A percentile compares a stretch with the other conserved stretches of the same genome.
Conservation (phyloP, 2,797 vertebrate genomes). For the Sebastes taczanowskii region DNA sequence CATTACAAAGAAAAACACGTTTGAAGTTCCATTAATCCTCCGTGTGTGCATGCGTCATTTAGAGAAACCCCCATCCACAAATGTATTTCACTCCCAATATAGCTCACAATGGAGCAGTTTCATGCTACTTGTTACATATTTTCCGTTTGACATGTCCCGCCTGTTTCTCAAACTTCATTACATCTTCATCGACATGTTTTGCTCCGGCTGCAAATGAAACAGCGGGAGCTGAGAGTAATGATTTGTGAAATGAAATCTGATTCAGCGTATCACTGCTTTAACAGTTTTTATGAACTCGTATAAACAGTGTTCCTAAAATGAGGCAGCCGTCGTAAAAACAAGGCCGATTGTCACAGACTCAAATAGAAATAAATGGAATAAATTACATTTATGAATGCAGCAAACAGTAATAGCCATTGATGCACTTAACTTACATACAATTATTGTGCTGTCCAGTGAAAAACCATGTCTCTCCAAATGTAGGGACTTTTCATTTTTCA, state of each 20-base stretch:
- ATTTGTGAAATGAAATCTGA: slow-evolving; percentile 69
- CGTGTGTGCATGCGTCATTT: slow-evolving; percentile 62
- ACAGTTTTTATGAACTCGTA: slow-evolving; percentile 54
- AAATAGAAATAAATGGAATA: background rate
- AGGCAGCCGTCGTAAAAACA: slow-evolving; percentile 17
- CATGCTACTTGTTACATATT: slow-evolving; percentile 58
- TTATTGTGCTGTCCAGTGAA: background rate
- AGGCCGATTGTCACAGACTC: slow-evolving; percentile 1
- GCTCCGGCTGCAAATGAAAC: slow-evolving; percentile 56
- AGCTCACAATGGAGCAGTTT: slow-evolving; percentile 67
- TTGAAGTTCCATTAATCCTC: slow-evolving; percentile 77
- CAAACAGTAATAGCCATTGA: background rate
- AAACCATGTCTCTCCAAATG: background rate
- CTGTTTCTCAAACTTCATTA: slow-evolving; percentile 64
- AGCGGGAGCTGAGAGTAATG: slow-evolving; percentile 56
- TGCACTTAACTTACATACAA: background rate
- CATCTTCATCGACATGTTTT: slow-evolving; percentile 51
- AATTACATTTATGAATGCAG: background rate
- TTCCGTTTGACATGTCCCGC: slow-evolving; percentile 66
- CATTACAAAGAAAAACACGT: slow-evolving; percentile 78
- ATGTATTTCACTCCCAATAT: slow-evolving; percentile 62
- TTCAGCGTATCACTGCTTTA: slow-evolving; percentile 49
- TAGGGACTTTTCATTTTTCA: background rate
- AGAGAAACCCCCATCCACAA: slow-evolving; percentile 66
- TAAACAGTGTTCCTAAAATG: slow-evolving; percentile 26